Evolutionary conservation across 2,888 invertebrate species (phyloP).

Genomic region (Rhamphomyia laevipes): DNA sequence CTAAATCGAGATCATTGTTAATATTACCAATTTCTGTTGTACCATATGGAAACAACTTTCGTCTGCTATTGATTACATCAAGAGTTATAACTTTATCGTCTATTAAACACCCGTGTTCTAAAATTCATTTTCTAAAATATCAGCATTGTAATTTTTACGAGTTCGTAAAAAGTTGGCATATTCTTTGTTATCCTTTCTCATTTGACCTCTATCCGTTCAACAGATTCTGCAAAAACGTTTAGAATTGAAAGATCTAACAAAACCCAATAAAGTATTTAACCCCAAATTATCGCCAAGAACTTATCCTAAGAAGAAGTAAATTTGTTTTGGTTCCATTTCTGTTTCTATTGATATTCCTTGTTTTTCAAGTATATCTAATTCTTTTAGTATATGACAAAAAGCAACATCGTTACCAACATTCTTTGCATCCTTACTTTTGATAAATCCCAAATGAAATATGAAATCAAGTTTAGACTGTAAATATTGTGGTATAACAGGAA

Average conservation of each 20-base stretch:
- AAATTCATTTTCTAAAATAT: slow-evolving; percentile 9
- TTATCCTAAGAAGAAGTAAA: slow-evolving; percentile 12
- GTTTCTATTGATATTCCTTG: slow-evolving; percentile 3
- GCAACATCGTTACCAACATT: slow-evolving; percentile 9
- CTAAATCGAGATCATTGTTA: slow-evolving; percentile 6
- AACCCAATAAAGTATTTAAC: slow-evolving; percentile 7
- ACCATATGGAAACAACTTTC: slow-evolving; percentile 14
- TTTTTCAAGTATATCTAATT: slow-evolving; percentile 9
- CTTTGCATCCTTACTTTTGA: slow-evolving; percentile 10
- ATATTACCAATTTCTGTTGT: slow-evolving; percentile 11
- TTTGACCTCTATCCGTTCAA: background rate
- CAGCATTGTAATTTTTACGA: slow-evolving; percentile 9
- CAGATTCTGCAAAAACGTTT: background rate
- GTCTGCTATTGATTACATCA: slow-evolving; percentile 14
- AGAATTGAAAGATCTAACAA: slow-evolving; percentile 1
- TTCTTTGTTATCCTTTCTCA: background rate
- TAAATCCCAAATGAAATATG: slow-evolving; percentile 10
- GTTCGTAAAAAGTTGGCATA: slow-evolving; percentile 1
- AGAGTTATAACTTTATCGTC: slow-evolving; percentile 11
- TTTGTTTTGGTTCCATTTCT: background rate
- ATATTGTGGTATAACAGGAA: slow-evolving; percentile 9
- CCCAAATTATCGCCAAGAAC: slow-evolving; percentile 14
- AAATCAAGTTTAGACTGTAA: slow-evolving; percentile 10
- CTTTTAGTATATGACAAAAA: slow-evolving; percentile 10
- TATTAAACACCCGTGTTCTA: slow-evolving; percentile 14